These are phyloP conservation scores for Nesidiocoris tenuis DNA, from an alignment of 2,888 invertebrate species.

Conservation along the genomic window DNA sequence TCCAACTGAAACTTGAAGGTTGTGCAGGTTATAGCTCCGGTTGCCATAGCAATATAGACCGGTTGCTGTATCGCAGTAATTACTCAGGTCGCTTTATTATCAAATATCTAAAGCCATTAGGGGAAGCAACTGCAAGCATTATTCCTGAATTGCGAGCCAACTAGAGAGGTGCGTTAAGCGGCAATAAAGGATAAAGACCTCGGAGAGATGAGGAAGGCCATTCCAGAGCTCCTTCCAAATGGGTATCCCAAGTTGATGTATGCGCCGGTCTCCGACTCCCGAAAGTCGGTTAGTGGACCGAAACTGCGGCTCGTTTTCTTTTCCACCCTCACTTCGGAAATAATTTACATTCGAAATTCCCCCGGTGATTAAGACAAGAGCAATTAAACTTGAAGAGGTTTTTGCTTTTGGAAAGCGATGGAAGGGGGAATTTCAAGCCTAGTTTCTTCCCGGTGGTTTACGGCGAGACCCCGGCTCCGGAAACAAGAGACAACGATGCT, in stretches of 20 bases:
- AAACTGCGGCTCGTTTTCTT: not conserved
- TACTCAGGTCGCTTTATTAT: no score
- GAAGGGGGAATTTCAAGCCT: not conserved
- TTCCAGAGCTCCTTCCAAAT: not conserved
- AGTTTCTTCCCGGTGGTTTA: not conserved
- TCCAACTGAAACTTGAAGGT: no score
- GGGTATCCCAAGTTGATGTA: not conserved
- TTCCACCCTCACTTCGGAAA: not conserved
- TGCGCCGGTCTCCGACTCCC: not conserved
- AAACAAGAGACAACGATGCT: not conserved
- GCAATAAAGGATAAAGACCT: not conserved
- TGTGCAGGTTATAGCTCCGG: no score
- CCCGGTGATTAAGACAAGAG: slow-evolving; percentile 27
- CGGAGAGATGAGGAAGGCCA: not conserved
- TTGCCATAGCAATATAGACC: no score
- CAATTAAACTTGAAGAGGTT: not conserved
- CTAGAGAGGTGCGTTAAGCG: not conserved
- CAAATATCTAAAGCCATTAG: not conserved
- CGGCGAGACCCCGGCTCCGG: not conserved
- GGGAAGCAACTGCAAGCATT: not conserved
- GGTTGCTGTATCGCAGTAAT: no score
- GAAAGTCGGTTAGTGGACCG: not conserved
- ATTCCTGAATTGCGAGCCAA: not conserved
- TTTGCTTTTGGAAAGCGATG: not conserved
- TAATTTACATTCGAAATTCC: slow-evolving; percentile 25